Conservation (phyloP, 2,113 vertebrate genomes). For the Stigmatopora nigra region DNA sequence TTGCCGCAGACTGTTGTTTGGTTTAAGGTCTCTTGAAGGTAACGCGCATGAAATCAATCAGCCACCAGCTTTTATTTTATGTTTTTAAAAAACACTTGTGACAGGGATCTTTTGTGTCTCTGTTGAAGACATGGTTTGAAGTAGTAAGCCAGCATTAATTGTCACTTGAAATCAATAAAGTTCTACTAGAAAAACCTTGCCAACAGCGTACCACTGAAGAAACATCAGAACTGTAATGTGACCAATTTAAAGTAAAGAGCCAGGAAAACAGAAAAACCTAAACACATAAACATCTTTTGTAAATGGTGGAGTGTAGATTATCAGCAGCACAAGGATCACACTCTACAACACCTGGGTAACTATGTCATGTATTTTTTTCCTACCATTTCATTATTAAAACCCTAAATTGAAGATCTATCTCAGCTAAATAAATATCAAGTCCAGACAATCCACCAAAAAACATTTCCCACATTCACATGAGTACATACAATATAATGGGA, state of each 20-base stretch:
- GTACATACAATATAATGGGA: too few species aligned
- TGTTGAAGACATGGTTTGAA: conserved; percentile 15
- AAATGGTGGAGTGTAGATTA: neutral
- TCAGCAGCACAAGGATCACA: neutral
- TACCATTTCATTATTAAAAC: neutral
- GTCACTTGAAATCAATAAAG: conserved; percentile 16
- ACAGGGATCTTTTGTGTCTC: neutral
- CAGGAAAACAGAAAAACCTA: neutral
- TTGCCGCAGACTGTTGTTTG: neutral
- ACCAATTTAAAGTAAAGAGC: conserved; percentile 8
- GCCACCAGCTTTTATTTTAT: conserved; percentile 2
- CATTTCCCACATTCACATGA: too few species aligned
- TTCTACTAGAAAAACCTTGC: conserved; percentile 8
- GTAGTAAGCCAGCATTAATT: conserved; percentile 13
- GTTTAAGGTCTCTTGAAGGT: conserved; percentile 12
- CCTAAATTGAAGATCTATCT: neutral
- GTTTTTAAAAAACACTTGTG: conserved; percentile 6
- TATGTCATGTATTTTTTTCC: neutral
- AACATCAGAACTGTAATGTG: conserved; percentile 14
- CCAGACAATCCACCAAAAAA: too few species aligned
- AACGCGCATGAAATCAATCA: conserved; percentile 7
- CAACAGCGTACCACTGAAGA: conserved; percentile 15
- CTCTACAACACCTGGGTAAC: neutral
- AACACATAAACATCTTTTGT: conserved; percentile 1
- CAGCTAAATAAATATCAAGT: neutral